These are phyloP conservation scores for Podilymbus podiceps DNA, from an alignment of 2,113 vertebrate species.

Conservation along the genomic window DNA sequence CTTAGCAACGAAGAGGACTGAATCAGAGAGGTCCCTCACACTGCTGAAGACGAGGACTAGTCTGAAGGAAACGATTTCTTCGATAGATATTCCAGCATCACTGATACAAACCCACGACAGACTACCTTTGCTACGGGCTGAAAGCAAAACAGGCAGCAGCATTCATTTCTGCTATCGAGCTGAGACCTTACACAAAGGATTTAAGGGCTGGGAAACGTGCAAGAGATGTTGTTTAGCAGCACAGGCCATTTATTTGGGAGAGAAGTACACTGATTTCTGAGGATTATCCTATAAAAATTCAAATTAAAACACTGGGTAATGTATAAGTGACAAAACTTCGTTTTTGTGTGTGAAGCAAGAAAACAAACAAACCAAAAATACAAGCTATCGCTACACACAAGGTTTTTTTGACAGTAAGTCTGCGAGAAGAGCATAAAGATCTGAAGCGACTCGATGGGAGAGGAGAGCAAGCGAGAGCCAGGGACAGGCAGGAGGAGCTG, in stretches of 20 bases:
- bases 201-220: background rate
- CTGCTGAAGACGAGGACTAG: background rate
- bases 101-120: background rate
- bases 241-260: background rate
- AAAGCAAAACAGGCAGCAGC: background rate
- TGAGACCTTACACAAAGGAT: background rate
- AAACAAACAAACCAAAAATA: background rate
- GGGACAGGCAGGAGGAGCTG: background rate
- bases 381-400: background rate
- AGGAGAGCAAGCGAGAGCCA: background rate
- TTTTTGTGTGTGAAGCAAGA: background rate
- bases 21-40: background rate
- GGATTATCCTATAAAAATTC: background rate
- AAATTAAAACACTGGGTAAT: background rate
- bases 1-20: background rate
- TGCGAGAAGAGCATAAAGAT: background rate
- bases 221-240: background rate
- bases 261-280: background rate
- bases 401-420: background rate
- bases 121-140: background rate
- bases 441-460: background rate
- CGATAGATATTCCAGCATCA: background rate
- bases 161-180: background rate
- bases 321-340: background rate
- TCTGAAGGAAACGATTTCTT: background rate